Conservation (phyloP, 2,888 invertebrate genomes). For the Mechanitis mazaeus region DNA sequence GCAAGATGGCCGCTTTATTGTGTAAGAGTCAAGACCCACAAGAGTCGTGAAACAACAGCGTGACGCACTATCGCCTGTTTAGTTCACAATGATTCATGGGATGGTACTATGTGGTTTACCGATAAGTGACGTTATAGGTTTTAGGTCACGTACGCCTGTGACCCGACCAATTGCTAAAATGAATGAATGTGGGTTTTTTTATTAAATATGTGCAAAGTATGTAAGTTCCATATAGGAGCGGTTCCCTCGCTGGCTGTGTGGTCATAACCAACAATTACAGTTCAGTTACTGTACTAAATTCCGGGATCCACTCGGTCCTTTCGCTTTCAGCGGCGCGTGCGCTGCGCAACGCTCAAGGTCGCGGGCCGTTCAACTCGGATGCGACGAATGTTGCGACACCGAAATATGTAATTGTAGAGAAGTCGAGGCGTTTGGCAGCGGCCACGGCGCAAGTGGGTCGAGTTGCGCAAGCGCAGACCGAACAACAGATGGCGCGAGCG, state of each 20-base stretch:
- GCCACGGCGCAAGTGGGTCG: conserved; percentile 69
- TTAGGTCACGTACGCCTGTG: conserved; percentile 57
- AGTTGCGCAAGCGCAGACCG: conserved; percentile 64
- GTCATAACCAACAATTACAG: conserved; percentile 6
- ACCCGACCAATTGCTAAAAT: conserved; percentile 13
- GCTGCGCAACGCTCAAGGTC: conserved; percentile 73
- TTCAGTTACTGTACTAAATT: conserved; percentile 38
- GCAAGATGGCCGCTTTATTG: conserved; percentile 36
- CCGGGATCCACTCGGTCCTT: conserved; percentile 59
- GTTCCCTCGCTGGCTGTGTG: too few relatives aligned
- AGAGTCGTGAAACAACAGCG: conserved; percentile 49
- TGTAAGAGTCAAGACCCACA: conserved; percentile 40
- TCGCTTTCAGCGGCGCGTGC: conserved; percentile 71
- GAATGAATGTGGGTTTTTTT: too few relatives aligned
- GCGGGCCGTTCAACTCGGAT: conserved; percentile 77
- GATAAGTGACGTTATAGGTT: conserved; percentile 43
- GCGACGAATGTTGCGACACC: conserved; percentile 73
- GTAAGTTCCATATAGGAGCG: too few relatives aligned
- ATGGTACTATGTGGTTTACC: conserved; percentile 41
- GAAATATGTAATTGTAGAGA: conserved; percentile 75
- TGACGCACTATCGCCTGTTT: conserved; percentile 45
- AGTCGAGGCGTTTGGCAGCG: conserved; percentile 73
- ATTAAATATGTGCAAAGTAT: neutral
- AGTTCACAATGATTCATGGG: conserved; percentile 43
- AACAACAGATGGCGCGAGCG: conserved; percentile 69